Conservation (phyloP, 2,113 vertebrate species). For the Parotia lawesii region DNA sequence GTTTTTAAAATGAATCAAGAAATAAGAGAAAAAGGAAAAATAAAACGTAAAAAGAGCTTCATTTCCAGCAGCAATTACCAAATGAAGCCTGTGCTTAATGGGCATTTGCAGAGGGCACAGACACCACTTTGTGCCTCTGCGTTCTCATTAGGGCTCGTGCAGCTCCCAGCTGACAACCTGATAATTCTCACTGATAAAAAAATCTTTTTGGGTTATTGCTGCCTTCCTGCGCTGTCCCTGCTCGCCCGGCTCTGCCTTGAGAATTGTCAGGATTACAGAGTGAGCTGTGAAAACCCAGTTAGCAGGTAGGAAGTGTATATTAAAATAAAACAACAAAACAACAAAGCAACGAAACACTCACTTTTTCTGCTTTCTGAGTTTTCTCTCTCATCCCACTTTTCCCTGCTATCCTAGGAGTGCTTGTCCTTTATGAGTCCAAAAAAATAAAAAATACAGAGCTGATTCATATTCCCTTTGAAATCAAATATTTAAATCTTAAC, state of each 20-base stretch:
- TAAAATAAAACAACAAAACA: not conserved
- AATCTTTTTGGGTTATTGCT: not conserved
- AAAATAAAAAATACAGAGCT: not conserved
- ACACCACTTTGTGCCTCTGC: conserved; percentile 5
- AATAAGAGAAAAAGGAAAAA: not conserved
- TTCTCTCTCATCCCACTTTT: not conserved
- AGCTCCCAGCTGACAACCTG: not conserved
- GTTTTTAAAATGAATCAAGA: not conserved
- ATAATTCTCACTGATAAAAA: conserved; percentile 21
- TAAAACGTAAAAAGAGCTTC: not conserved
- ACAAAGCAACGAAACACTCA: not conserved
- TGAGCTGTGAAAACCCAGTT: conserved; percentile 33
- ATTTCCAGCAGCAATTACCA: conserved; percentile 14
- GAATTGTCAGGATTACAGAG: conserved; percentile 44
- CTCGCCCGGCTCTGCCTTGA: not conserved
- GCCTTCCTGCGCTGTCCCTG: not conserved
- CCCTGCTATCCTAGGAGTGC: not conserved
- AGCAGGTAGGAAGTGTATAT: not conserved
- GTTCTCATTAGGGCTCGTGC: conserved; percentile 21
- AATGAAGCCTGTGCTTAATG: not conserved
- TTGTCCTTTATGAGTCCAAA: not conserved
- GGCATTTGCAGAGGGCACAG: conserved; percentile 22
- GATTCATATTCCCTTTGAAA: conserved; percentile 48
- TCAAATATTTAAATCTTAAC: conserved; percentile 40
- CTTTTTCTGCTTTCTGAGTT: not conserved